These are phyloP conservation scores for Delphinus delphis DNA, from an alignment of 2,113 vertebrate species.

Conservation along the genomic window DNA sequence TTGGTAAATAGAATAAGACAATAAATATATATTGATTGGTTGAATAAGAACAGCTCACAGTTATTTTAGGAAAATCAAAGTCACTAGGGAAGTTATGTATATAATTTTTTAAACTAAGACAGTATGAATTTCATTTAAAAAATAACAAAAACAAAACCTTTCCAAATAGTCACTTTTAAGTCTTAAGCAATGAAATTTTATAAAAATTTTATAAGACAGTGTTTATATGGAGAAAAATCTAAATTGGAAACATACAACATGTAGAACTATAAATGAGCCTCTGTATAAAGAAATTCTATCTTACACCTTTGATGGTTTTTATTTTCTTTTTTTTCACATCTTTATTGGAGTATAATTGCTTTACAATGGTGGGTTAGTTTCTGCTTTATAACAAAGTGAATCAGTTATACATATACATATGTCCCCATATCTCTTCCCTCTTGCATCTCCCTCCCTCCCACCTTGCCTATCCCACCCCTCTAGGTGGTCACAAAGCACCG, in stretches of 20 bases:
- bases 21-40: constrained; percentile 70
- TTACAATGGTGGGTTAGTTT: too few relatives aligned
- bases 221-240: background rate
- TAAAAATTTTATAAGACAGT: background rate
- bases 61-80: constrained; percentile 74
- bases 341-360: too few relatives aligned
- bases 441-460: too few relatives aligned
- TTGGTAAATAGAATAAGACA: constrained; percentile 63
- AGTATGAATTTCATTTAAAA: constrained; percentile 43
- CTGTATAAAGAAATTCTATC: background rate
- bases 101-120: constrained; percentile 57
- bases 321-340: too few relatives aligned
- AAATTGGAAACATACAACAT: background rate
- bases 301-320: background rate
- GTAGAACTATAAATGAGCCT: background rate
- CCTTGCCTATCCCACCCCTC: too few relatives aligned
- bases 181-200: background rate
- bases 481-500: too few relatives aligned
- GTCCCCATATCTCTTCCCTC: too few relatives aligned
- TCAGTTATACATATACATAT: too few relatives aligned
- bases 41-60: constrained; percentile 55
- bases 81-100: constrained; percentile 29
- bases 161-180: background rate
- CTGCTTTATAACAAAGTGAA: too few relatives aligned
- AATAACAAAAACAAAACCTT: constrained; percentile 15